phyloP scores from a whole-genome alignment of 2,888 invertebrate species.

The Didymodactylos carnosus region DNA sequence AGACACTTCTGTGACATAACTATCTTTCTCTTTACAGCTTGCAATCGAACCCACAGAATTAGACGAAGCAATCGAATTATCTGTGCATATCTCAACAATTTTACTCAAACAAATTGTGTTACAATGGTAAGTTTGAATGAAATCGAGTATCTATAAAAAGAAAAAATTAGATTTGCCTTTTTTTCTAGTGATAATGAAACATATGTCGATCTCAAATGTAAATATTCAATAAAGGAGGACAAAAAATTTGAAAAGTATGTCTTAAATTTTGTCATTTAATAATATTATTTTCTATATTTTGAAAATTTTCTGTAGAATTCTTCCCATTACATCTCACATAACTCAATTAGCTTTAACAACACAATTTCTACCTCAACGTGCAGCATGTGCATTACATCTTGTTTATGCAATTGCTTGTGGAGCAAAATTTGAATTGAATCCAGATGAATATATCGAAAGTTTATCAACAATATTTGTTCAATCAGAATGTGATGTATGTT shows the following conservation, averaged over 20 bases:
- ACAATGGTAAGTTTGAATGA: not conserved
- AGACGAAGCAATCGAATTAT: constrained; percentile 9
- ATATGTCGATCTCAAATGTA: not conserved
- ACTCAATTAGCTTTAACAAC: not conserved
- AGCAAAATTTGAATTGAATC: not conserved
- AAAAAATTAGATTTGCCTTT: too few relatives aligned
- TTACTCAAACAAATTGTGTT: constrained; percentile 1
- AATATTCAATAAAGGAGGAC: not conserved
- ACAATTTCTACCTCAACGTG: not conserved
- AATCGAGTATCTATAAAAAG: too few relatives aligned
- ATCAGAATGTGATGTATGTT: not conserved
- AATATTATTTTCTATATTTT: not conserved
- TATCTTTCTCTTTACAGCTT: too few relatives aligned
- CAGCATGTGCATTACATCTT: not conserved
- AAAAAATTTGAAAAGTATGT: not conserved
- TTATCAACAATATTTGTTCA: not conserved
- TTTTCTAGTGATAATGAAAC: not conserved
- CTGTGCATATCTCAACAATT: constrained; percentile 7
- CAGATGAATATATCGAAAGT: not conserved
- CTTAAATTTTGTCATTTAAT: not conserved
- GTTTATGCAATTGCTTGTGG: not conserved
- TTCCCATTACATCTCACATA: not conserved
- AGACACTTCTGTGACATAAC: too few relatives aligned
- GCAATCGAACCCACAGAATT: not conserved
- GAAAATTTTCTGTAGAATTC: not conserved